Conservation (phyloP, 2,888 invertebrate species). For the Watsonalla cultraria region DNA sequence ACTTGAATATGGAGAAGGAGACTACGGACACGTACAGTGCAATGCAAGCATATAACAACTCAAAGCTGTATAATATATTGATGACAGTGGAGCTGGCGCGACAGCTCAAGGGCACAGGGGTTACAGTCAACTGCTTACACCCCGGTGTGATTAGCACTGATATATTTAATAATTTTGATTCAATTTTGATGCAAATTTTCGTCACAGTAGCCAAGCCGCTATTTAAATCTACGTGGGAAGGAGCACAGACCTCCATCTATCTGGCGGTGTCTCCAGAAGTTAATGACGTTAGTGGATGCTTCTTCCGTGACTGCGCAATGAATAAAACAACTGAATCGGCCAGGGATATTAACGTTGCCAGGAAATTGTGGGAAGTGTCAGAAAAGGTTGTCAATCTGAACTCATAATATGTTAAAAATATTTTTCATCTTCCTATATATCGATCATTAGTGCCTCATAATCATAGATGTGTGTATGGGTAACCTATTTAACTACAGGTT, state of each 20-base stretch:
- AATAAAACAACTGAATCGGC: constrained; percentile 54
- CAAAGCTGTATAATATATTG: constrained; percentile 86
- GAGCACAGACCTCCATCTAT: constrained; percentile 76
- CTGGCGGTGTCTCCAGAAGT: constrained; percentile 75
- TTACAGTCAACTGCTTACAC: constrained; percentile 88
- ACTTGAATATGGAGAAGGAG: constrained; percentile 40
- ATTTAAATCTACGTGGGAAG: constrained; percentile 47
- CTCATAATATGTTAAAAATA: constrained; percentile 3
- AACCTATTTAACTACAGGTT: too few species aligned
- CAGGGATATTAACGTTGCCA: constrained; percentile 66
- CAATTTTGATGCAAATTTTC: constrained; percentile 38
- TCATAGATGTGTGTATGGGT: too few species aligned
- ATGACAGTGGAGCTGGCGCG: constrained; percentile 85
- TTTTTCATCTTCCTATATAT: too few species aligned
- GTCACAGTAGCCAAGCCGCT: constrained; percentile 41
- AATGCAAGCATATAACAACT: constrained; percentile 55
- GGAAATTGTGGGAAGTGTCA: constrained; percentile 82
- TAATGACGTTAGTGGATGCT: constrained; percentile 78
- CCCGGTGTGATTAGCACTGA: constrained; percentile 84
- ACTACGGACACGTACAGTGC: constrained; percentile 19
- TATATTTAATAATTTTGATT: constrained; percentile 74
- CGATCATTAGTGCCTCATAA: too few species aligned
- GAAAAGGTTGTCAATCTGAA: constrained; percentile 60
- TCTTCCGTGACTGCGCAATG: constrained; percentile 78
- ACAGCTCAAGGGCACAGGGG: constrained; percentile 81